Percentiles rank a stretch among this genome's conserved stretches.
Evolutionary conservation across 2,113 vertebrate species (phyloP).

Genomic region (Alligator mississippiensis): DNA sequence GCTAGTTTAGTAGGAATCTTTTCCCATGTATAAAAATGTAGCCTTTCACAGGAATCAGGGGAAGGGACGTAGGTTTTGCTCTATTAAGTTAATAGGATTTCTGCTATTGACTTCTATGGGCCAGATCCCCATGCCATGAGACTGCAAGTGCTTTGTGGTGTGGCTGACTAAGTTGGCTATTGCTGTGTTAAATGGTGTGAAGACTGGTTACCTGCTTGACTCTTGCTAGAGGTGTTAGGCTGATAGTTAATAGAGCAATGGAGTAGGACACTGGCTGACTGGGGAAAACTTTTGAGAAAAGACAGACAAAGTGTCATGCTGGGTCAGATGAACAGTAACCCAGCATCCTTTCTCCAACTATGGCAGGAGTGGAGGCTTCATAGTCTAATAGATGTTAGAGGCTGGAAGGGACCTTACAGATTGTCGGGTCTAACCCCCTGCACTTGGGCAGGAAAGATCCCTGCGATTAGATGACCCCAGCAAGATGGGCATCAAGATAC

Average conservation of each 20-base stretch:
- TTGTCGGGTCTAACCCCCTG: no score
- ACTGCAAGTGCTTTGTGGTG: not conserved
- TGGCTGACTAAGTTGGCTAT: not conserved
- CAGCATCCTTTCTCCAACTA: no score
- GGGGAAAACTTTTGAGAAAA: no score
- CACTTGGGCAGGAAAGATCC: no score
- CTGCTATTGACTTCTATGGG: not conserved
- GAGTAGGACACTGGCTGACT: not conserved
- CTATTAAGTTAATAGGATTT: not conserved
- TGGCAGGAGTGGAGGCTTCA: no score
- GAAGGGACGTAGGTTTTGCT: not conserved
- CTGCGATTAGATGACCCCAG: no score
- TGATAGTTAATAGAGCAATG: not conserved
- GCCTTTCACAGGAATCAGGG: not conserved
- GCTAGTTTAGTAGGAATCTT: no score
- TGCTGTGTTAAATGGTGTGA: not conserved
- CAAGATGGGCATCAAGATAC: no score
- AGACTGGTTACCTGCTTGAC: not conserved
- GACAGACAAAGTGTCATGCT: no score
- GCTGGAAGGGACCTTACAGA: no score
- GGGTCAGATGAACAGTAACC: no score
- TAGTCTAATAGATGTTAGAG: no score
- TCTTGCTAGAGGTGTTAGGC: not conserved
- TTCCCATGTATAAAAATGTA: not conserved
- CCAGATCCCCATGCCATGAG: not conserved